These are phyloP conservation scores for Cotesia glomerata DNA, from an alignment of 1,140 invertebrate species.

Conservation along the genomic window DNA sequence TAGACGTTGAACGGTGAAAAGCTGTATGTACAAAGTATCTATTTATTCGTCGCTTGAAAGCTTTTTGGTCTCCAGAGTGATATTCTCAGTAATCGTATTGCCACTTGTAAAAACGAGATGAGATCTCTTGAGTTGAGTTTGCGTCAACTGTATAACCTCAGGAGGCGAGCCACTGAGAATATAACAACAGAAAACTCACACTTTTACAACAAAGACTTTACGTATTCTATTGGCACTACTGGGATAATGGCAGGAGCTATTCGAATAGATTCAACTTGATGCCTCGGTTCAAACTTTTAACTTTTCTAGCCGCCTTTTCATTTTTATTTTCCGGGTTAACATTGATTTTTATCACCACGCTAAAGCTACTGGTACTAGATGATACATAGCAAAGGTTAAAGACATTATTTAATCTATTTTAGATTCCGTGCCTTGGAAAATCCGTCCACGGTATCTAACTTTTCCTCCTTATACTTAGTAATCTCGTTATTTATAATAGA, in stretches of 20 bases:
- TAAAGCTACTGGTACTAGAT: too few species aligned
- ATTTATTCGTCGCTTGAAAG: not conserved
- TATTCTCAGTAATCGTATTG: slow-evolving; percentile 4
- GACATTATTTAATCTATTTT: slow-evolving; percentile 29
- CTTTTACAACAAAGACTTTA: not conserved
- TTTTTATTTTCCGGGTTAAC: not conserved
- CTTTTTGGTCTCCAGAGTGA: slow-evolving; percentile 4
- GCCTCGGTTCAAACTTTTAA: not conserved
- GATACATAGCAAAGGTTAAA: not conserved
- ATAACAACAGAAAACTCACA: not conserved
- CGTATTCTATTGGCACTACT: slow-evolving; percentile 3
- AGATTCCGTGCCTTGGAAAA: slow-evolving; percentile 7
- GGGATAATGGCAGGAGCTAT: not conserved
- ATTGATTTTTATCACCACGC: not conserved
- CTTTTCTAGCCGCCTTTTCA: not conserved
- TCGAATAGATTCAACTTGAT: slow-evolving; percentile 8
- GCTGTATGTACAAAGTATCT: not conserved
- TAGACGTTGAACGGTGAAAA: not conserved
- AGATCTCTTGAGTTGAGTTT: too few species aligned
- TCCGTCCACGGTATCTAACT: not conserved
- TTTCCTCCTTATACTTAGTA: not conserved
- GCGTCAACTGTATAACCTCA: too few species aligned
- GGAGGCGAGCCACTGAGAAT: not conserved
- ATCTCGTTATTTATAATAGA: not conserved
- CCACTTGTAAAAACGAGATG: slow-evolving; percentile 8